phyloP scores from a whole-genome alignment of 2,113 vertebrate species.

The Coturnix japonica region DNA sequence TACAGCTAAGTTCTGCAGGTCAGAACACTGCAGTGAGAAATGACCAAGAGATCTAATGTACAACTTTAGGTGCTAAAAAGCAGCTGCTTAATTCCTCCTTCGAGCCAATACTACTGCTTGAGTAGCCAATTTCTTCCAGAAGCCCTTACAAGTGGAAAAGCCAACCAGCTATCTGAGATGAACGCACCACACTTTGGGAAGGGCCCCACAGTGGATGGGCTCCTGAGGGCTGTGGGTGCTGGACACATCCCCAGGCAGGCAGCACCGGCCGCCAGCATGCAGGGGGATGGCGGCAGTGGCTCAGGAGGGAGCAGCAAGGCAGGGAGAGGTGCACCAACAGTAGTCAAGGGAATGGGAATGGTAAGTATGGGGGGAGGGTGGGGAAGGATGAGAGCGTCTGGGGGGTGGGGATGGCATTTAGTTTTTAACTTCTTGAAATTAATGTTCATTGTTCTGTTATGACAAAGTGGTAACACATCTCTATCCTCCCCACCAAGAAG shows the following conservation, averaged over 20 bases:
- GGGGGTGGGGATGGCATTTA: not conserved
- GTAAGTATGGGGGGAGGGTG: not conserved
- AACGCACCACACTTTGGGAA: conserved; percentile 14
- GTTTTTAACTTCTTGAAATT: conserved; percentile 34
- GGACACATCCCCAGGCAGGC: conserved; percentile 48
- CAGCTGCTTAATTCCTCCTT: conserved; percentile 59
- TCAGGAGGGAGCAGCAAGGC: conserved; percentile 58
- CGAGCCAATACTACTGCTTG: conserved; percentile 64
- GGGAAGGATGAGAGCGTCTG: not conserved
- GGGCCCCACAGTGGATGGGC: not conserved
- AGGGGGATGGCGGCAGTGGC: conserved; percentile 52
- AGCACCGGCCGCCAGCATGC: conserved; percentile 14
- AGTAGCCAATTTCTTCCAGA: conserved; percentile 64
- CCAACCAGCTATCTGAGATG: conserved; percentile 21
- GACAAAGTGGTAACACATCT: conserved; percentile 34
- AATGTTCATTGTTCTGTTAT: conserved; percentile 25
- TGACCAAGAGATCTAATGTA: conserved; percentile 40
- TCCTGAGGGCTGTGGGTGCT: conserved; percentile 27
- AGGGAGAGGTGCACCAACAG: conserved; percentile 49
- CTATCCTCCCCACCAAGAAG: not conserved
- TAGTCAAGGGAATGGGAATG: conserved; percentile 6
- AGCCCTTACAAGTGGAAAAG: conserved; percentile 24
- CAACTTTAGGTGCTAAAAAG: conserved; percentile 64
- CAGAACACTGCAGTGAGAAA: conserved; percentile 46
- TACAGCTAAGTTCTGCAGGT: conserved; percentile 37